These are phyloP conservation scores for Kryptolebias ocellatus DNA, from an alignment of 2,797 vertebrate genomes.

Conservation along the genomic window DNA sequence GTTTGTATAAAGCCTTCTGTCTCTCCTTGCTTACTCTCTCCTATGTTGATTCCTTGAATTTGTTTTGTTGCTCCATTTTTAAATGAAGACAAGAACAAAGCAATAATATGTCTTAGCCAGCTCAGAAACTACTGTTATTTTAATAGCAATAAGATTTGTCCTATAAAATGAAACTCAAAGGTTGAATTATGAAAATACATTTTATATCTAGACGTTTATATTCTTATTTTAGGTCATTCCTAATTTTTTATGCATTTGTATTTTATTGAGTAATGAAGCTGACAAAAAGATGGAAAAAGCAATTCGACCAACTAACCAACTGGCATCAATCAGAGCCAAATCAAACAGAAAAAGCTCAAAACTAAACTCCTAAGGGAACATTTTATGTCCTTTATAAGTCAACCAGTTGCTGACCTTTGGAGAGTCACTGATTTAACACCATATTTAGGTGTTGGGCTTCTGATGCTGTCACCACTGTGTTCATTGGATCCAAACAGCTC, in stretches of 20 bases:
- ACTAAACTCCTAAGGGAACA: neutral
- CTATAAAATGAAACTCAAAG: neutral
- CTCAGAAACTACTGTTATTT: neutral
- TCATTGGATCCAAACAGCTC: neutral
- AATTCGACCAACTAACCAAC: too few species aligned
- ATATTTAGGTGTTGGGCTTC: neutral
- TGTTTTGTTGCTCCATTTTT: neutral
- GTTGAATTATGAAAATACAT: neutral
- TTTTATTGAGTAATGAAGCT: too few species aligned
- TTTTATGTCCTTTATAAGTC: neutral
- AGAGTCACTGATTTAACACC: neutral
- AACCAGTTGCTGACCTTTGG: neutral
- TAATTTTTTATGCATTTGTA: too few species aligned
- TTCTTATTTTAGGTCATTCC: too few species aligned
- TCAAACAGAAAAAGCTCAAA: too few species aligned
- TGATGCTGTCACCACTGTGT: neutral
- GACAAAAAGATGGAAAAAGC: too few species aligned
- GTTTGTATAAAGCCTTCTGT: conserved; percentile 1
- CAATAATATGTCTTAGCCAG: neutral
- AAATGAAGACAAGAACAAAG: neutral
- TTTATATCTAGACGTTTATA: too few species aligned
- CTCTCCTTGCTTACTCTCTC: neutral
- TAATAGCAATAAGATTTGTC: neutral
- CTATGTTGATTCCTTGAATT: neutral
- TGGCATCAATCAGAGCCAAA: too few species aligned